Evolutionary conservation across 2,113 vertebrate genomes (phyloP).

Genomic region (Acinonyx jubatus): DNA sequence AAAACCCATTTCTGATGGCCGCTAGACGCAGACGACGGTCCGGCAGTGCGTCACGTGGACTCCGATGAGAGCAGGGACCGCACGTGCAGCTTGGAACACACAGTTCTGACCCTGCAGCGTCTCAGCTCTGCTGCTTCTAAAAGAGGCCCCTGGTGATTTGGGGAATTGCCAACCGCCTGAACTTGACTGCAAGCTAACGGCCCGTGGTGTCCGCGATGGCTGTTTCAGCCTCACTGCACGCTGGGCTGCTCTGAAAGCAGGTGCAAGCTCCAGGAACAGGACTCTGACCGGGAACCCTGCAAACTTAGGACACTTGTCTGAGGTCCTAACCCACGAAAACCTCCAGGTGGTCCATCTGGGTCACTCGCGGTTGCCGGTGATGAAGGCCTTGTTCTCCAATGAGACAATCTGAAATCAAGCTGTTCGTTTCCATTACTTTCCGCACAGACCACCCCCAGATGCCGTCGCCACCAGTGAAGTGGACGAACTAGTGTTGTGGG

Average conservation of each 20-base stretch:
- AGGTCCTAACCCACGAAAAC: neutral
- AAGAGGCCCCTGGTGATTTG: neutral
- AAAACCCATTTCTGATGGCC: neutral
- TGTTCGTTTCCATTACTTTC: neutral
- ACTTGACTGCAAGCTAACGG: neutral
- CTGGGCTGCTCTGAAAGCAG: neutral
- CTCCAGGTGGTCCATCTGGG: neutral
- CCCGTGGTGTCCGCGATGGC: neutral
- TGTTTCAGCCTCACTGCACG: too few species aligned
- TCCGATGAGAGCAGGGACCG: neutral
- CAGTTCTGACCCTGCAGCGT: too few species aligned
- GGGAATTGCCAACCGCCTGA: neutral
- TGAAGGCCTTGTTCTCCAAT: neutral
- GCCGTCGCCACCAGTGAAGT: accelerated
- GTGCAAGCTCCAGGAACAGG: neutral
- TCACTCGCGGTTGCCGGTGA: neutral
- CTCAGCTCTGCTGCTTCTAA: neutral
- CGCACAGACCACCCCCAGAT: neutral
- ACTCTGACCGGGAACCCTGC: neutral
- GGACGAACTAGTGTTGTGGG: accelerated
- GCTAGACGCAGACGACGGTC: accelerated
- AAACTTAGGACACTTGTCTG: accelerated
- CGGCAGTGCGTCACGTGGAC: neutral
- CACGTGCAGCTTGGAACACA: neutral
- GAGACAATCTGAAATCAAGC: neutral